Base-by-base conservation (phyloP, 2,888 invertebrate genomes). In the Ophioninae sp. region DNA sequence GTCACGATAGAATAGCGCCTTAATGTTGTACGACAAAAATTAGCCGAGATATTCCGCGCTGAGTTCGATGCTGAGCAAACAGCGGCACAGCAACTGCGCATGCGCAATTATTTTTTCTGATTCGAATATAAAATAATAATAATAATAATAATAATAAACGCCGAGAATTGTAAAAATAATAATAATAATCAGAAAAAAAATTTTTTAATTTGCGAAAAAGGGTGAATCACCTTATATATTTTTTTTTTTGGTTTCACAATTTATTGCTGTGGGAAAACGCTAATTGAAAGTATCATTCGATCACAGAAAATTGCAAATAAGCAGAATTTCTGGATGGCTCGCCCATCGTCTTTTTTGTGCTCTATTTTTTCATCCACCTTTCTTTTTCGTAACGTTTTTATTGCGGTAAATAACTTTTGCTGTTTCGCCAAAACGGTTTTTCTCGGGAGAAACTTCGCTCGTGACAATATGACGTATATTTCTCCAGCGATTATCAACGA, bases 231-330 rank as follows among this genome's bases (percentile, higher is more conserved):
- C 50, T 13, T 50, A 13, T 50, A 50, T 7, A 44, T 6, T 50
- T 50, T 0, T 50, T 50, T 6, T 2, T 50, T 57, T 3, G 30
- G 50, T 7, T 69, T 20, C 21, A 1, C 8, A n/a, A 44, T 21
- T 23, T 2, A 30, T 7, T 39, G 21, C 39, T 17, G 7, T 37
- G 57, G 41, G 23, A 62, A 7, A 57, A 23, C 21, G 62, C 23
- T 74, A 5, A 17, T 74, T 76, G 37, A 83, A 80, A 77, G 64
- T 76, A 84, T 79, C 37, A 83, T 81, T 85, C 59, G 56, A 87
- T 86, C 87, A 87, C 87, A 88, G 87, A 88, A 87, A 86, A 84
- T 83, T 61, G 44, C 69, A 80, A 64, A 20, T 73, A 79, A 85
- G 78, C 65, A 41, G 23, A 70, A 21, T 65, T 41, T 7, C 44